phyloP scores from a whole-genome alignment of 2,113 vertebrate species.

The Myiagra hebetior region DNA sequence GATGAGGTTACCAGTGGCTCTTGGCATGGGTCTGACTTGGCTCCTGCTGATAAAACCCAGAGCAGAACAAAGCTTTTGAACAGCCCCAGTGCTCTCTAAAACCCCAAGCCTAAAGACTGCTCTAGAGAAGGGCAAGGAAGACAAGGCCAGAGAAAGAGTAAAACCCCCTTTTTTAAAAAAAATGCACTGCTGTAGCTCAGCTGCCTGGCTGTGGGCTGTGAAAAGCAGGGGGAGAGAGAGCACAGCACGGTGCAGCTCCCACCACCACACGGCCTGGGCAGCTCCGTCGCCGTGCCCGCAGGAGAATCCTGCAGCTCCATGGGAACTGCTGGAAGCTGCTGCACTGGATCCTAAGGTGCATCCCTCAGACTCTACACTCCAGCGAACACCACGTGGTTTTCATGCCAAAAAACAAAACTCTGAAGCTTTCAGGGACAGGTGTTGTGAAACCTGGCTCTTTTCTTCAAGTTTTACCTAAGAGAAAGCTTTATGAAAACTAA shows the following conservation, averaged over 20 bases:
- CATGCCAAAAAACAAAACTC: background rate
- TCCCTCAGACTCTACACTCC: background rate
- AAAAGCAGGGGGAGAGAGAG: background rate
- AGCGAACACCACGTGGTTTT: background rate
- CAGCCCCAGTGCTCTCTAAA: background rate
- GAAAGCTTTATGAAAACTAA: background rate
- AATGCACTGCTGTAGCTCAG: background rate
- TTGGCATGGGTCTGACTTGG: background rate
- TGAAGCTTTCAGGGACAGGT: background rate
- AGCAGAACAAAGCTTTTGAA: background rate
- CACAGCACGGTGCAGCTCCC: background rate
- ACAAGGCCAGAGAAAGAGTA: background rate
- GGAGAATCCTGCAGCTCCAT: background rate
- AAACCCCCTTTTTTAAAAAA: background rate
- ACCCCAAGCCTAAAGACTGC: background rate
- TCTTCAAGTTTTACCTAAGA: background rate
- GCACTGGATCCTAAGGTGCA: background rate
- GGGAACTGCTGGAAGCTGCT: background rate
- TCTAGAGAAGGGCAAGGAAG: background rate
- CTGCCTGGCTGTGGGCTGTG: background rate
- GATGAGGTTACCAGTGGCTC: background rate
- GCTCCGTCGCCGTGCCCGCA: fast-evolving
- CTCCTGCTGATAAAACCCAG: background rate
- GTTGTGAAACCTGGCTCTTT: background rate
- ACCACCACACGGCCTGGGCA: too few species aligned